Evolutionary conservation across 2,888 invertebrate species (phyloP), one percentile per base, ranked within the genome.

Genomic region (Sthenelais limicola): DNA sequence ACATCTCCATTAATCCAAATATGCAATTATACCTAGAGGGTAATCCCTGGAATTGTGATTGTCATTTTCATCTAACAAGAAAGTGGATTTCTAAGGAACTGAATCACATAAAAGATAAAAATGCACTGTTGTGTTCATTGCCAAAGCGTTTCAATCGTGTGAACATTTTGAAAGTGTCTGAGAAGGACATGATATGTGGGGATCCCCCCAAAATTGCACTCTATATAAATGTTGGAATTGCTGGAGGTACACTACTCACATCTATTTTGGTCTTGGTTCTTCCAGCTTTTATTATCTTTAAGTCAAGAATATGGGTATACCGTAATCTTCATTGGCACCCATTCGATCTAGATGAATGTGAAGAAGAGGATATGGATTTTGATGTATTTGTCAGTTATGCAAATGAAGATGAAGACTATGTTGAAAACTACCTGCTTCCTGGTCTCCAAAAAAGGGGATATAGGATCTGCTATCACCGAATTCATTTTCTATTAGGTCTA

Each of bases 331-430:
- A 28, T 0, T 54, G 75, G 35, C 76, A 76, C 48, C 76, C 74
- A 43, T 62, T 76, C 54, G 72, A 76, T 30, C 26, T 69, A 21
- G 74, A 76, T 58, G 76, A 76, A 28, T 72, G 74, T 30, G 71
- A 28, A 9, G 72, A 47, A 1, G 75, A 72, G 28, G 54, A 72
- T 9, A 80, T 76, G 73, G 71, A 73, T 3, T 78, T 74, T 67
- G 80, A 82, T 72, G 77, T 75, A 7, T 81, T 81, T 71, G 38
- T 82, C 12, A 79, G 79, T 4, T 81, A 79, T 43, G 77, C 76
- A 7, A 38, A 35, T 62, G 38, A 62, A 24, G 62, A 62, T 62
- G 62, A 62, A 24, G 62, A 62, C 18, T 21, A 79, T 62, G 38
- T 35, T 3, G 62, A 26, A 2, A 26, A 35, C 18, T 62, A n/a